Base-by-base conservation (phyloP, 2,888 invertebrate species). In the Polymixis flavicincta region DNA sequence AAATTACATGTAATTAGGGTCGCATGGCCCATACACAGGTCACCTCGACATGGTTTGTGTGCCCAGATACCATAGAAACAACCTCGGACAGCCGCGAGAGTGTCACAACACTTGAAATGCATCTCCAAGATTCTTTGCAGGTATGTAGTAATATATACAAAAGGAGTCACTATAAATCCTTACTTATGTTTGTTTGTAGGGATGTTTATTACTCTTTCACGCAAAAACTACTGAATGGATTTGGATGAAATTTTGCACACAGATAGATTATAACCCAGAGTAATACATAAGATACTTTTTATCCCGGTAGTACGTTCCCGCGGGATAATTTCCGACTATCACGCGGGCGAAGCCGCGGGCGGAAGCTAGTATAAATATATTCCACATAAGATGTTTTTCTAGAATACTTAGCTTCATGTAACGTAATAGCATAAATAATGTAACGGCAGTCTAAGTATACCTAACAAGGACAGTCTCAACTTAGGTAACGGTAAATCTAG, bases 11-110 rank as follows among this genome's bases (percentile, higher is more conserved):
- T 60, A 1, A 69, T 54, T 71, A 55, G 52, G 71, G 76, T 54
- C 66, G 59, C 5, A 22, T 13, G 37, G 32, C 42, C 50, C 28
- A 25, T 19, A 22, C 42, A 74, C 64, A 17, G 81, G 37, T 84
- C 32, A 68, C 81, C 85, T 68, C 72, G 81, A 84, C 82, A 76
- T 65, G 59, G 74, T 70, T 84, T 63, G 5, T 61, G 52, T 57
- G 22, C 25, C 50, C 19, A 52, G 54, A 28, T 48, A 45, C 67
- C 67, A 52, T 60, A 42, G 25, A 68, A 13, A 66, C 69, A 67
- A 50, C 60, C 69, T 71, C 61, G 48, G 3, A 19, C 22, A 59
- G 14, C 37, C n/a, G 65, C 17, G n/a, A 11, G 6, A 14, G 22
- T 80, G 55, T 80, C 28, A 64, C 52, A 65, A 80, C 50, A 14